phyloP scores from a whole-genome alignment of 2,888 invertebrate species.

The Andrena hattorfiana region DNA sequence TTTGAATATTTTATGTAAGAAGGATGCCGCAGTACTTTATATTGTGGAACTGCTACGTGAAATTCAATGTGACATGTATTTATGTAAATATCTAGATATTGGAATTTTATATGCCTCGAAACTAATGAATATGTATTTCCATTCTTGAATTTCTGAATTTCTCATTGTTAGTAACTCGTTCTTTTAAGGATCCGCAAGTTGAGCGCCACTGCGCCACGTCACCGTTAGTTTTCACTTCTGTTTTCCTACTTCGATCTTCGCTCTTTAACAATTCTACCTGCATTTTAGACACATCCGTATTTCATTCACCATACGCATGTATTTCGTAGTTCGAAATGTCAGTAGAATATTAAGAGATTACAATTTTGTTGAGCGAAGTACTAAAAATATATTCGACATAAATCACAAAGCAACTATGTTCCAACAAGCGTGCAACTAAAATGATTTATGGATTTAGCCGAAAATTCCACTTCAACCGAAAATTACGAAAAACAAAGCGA shows the following conservation, averaged over 20 bases:
- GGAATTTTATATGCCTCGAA: neutral
- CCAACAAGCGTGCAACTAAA: neutral
- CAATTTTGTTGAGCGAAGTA: neutral
- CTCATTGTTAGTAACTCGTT: neutral
- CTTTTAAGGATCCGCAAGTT: conserved; percentile 66
- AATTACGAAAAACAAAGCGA: neutral
- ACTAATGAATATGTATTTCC: neutral
- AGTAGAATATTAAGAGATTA: neutral
- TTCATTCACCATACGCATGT: neutral
- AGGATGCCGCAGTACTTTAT: neutral
- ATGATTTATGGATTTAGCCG: neutral
- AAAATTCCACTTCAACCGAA: neutral
- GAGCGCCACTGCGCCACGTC: conserved; percentile 80
- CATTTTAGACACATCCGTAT: conserved; percentile 29
- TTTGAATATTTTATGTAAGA: neutral
- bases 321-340: neutral
- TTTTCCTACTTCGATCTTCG: conserved; percentile 57
- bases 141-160: neutral
- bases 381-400: too few relatives aligned
- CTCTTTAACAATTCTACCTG: conserved; percentile 54
- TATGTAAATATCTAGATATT: neutral
- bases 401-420: neutral
- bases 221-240: conserved; percentile 79
- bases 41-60: neutral
- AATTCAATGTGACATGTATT: neutral